These are phyloP conservation scores for Lasioglossum marginatum DNA, from an alignment of 2,888 invertebrate genomes.

Conservation along the genomic window DNA sequence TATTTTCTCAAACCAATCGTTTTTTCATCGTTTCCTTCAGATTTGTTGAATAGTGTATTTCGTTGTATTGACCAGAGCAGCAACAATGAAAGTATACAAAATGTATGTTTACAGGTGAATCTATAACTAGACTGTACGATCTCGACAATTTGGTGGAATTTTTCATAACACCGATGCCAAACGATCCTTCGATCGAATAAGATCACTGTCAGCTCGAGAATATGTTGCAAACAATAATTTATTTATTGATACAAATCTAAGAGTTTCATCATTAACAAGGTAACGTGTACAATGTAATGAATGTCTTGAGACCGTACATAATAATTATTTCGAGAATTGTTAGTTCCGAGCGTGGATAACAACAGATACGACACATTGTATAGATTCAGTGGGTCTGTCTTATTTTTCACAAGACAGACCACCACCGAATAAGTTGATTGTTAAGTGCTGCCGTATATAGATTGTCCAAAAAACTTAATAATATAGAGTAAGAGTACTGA, in stretches of 20 bases:
- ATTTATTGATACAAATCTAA: slow-evolving; percentile 67
- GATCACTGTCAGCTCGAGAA: slow-evolving; percentile 33
- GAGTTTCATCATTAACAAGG: slow-evolving; percentile 52
- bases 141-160: slow-evolving; percentile 83
- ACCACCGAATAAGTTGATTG: slow-evolving; percentile 53
- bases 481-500: slow-evolving; percentile 61
- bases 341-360: slow-evolving; percentile 48
- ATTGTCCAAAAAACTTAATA: slow-evolving; percentile 65
- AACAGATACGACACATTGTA: slow-evolving; percentile 51
- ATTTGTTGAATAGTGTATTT: not conserved
- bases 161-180: slow-evolving; percentile 79
- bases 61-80: not conserved
- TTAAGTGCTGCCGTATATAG: slow-evolving; percentile 55
- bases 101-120: slow-evolving; percentile 77
- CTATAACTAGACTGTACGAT: slow-evolving; percentile 81
- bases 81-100: slow-evolving; percentile 1
- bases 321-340: slow-evolving; percentile 41
- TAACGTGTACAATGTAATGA: slow-evolving; percentile 58
- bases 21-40: not conserved
- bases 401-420: slow-evolving; percentile 44
- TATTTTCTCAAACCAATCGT: not conserved
- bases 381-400: slow-evolving; percentile 47
- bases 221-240: slow-evolving; percentile 74
- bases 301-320: slow-evolving; percentile 59
- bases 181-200: slow-evolving; percentile 73